Conservation (phyloP, 2,113 vertebrate genomes). For the Furnarius figulus region DNA sequence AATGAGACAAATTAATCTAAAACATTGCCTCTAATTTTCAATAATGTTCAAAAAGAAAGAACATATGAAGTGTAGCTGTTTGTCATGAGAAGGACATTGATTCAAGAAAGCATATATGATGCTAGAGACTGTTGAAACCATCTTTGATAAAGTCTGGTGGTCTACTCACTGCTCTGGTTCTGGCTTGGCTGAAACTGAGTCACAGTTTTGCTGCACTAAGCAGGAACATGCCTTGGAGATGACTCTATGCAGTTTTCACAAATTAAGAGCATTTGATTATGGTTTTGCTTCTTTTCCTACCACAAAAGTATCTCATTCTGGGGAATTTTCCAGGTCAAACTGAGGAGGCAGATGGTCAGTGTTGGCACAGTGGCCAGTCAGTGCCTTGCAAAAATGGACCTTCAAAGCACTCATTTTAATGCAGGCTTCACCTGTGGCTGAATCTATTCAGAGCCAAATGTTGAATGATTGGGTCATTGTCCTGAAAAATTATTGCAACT, state of each 20-base stretch:
- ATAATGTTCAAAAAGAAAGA: background rate
- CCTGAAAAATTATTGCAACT: background rate
- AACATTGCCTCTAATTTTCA: background rate
- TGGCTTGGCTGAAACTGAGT: background rate
- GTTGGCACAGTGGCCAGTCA: background rate
- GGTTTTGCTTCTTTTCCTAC: background rate
- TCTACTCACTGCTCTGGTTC: background rate
- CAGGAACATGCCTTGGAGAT: background rate
- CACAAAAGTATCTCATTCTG: background rate
- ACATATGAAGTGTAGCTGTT: background rate
- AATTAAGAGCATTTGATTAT: background rate
- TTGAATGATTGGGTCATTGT: slow-evolving; percentile 2
- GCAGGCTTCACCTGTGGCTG: background rate
- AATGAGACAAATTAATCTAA: background rate
- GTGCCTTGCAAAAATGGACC: background rate
- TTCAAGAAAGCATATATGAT: background rate
- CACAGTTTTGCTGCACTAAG: background rate
- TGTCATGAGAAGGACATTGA: background rate
- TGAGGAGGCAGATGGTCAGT: background rate
- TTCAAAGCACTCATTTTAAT: background rate
- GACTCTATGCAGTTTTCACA: background rate
- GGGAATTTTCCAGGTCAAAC: background rate
- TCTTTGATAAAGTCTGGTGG: background rate
- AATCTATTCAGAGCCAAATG: background rate
- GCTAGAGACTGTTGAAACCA: background rate